phyloP scores from a whole-genome alignment of 1,140 invertebrate species.

The Drosophila rhopaloa region DNA sequence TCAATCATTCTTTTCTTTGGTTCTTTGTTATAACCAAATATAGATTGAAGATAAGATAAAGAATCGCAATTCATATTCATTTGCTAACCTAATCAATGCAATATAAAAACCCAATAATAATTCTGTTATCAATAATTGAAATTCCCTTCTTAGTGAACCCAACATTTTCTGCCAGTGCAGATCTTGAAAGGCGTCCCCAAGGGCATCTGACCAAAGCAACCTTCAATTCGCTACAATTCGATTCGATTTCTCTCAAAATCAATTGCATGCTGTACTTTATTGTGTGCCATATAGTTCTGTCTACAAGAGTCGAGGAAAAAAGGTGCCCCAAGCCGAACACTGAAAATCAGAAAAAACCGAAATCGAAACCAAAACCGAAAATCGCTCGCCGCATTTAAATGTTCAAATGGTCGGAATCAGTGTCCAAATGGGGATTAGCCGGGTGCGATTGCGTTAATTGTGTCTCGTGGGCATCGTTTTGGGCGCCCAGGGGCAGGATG shows the following conservation, averaged over 20 bases:
- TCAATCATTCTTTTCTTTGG: no score
- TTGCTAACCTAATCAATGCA: no score
- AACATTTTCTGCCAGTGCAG: slow-evolving; percentile 32
- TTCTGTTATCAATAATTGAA: no score
- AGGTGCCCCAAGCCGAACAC: slow-evolving; percentile 28
- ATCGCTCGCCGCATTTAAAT: slow-evolving; percentile 35
- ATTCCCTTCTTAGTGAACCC: no score
- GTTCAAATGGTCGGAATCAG: slow-evolving; percentile 54
- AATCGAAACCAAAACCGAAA: slow-evolving; percentile 18
- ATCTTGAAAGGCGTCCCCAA: slow-evolving; percentile 61
- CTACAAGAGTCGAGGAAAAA: slow-evolving; percentile 26
- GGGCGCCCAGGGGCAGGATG: slow-evolving; percentile 14
- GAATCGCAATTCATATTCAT: no score
- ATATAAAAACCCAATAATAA: no score
- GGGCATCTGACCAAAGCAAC: slow-evolving; percentile 37
- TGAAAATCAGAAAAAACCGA: slow-evolving; percentile 14
- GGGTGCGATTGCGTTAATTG: slow-evolving; percentile 65
- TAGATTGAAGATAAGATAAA: no score
- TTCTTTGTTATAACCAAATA: no score
- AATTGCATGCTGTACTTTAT: slow-evolving; percentile 77
- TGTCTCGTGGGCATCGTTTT: slow-evolving; percentile 53
- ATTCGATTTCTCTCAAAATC: slow-evolving; percentile 64
- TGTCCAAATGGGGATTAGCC: slow-evolving; percentile 51
- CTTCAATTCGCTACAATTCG: slow-evolving; percentile 49
- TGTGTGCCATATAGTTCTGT: slow-evolving; percentile 45